Evolutionary conservation across 2,797 vertebrate genomes (phyloP), one percentile per base, ranked within the genome.

Genomic region (Dryobates pubescens): DNA sequence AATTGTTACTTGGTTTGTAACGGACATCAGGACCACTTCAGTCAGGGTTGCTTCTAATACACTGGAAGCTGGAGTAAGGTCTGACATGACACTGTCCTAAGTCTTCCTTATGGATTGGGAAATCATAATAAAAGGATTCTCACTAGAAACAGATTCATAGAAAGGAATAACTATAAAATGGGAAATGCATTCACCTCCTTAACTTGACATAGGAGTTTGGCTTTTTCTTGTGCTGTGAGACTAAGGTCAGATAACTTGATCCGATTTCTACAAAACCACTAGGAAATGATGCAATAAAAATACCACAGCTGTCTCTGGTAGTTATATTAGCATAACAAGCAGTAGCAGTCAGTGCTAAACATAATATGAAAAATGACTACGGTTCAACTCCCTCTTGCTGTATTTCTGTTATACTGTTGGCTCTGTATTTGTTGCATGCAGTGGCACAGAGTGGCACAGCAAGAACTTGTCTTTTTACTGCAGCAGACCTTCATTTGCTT

Each of bases 401-500:
- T 61, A 53, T 38, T 72, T 89, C n/a, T 92, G 38, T 72, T 94
- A 15, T 20, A 19, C 36, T 65, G 29, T 23, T 69, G 91, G 65
- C 34, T 83, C 34, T 76, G 61, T 83, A 41, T 90, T 94, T 93
- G 69, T 76, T 70, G 30, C 30, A 23, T 54, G 64, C 67, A 72
- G 81, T 51, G 68, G 87, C 70, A 79, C 51, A 53, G 88, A 83
- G 70, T 45, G 43, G 76, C 95, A 89, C 70, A 88, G 90, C 53
- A 73, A 88, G 80, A 58, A 78, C 67, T 59, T 82, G 76, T 63
- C 30, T 82, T 79, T 81, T 80, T 81, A 24, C 73, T 93, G 88
- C 70, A 94, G 84, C 70, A 94, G 61, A 76, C 56, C 32, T 90
- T 95, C 76, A 13, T 88, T 89, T 79, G 32, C 89, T 93, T 91